Conservation (phyloP, 1,140 invertebrate genomes). For the Cepaea nemoralis region DNA sequence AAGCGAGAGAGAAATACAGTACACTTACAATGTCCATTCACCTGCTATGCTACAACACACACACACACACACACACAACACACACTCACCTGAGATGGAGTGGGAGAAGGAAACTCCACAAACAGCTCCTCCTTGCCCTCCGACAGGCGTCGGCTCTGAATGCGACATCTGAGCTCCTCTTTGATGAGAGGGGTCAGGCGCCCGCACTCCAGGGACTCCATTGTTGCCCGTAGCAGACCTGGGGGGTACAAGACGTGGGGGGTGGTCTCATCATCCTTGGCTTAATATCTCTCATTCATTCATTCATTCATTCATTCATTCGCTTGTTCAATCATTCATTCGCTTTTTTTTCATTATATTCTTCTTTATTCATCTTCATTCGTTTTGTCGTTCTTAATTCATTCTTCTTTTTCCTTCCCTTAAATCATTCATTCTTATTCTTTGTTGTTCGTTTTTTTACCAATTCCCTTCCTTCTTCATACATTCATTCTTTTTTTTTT, state of each 20-base stretch:
- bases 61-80: too few species aligned
- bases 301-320: too few species aligned
- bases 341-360: too few species aligned
- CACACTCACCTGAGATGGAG: conserved; percentile 45
- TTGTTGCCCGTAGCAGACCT: conserved; percentile 45
- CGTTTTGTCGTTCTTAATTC: conserved; percentile 5
- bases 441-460: not conserved
- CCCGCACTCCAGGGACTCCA: conserved; percentile 45
- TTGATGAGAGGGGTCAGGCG: conserved; percentile 54
- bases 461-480: not conserved
- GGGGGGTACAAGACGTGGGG: not conserved
- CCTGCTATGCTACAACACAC: too few species aligned
- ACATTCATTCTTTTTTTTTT: not conserved
- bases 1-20: not conserved
- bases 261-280: conserved; percentile 30
- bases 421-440: not conserved
- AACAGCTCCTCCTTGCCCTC: conserved; percentile 55
- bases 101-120: conserved; percentile 49
- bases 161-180: conserved; percentile 50
- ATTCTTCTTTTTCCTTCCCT: conserved; percentile 4
- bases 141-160: conserved; percentile 51
- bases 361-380: not conserved
- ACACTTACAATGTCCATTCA: too few species aligned
- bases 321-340: too few species aligned
- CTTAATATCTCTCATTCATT: too few species aligned